Conservation (phyloP, 1,140 invertebrate species). For the Trichonephila clavata region DNA sequence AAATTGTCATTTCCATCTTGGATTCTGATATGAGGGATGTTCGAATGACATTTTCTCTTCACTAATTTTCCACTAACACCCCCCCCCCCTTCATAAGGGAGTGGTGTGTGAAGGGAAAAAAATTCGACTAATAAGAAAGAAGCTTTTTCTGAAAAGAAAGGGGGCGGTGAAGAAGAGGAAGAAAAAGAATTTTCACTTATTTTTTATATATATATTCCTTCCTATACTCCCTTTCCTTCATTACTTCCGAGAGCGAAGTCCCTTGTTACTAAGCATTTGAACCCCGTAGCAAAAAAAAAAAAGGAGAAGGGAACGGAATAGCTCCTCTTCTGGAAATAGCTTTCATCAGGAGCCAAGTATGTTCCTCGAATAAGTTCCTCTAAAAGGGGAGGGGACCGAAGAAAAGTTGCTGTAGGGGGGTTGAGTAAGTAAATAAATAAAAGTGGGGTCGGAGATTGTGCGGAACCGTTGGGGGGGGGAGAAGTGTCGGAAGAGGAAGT, state of each 20-base stretch:
- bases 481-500: conserved; percentile 2
- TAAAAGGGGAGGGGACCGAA: neutral
- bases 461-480: conserved; percentile 53
- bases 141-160: conserved; percentile 27
- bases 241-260: conserved; percentile 69
- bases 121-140: conserved; percentile 56
- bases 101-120: neutral
- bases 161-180: neutral
- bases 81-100: neutral
- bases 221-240: conserved; percentile 47
- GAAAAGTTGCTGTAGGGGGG: conserved; percentile 7
- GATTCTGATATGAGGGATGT: neutral
- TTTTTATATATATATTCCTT: neutral
- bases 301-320: neutral
- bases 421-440: conserved; percentile 69
- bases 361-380: conserved; percentile 44
- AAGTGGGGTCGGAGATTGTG: conserved; percentile 65
- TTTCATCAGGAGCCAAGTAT: conserved; percentile 56
- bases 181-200: conserved; percentile 23
- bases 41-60: conserved; percentile 21
- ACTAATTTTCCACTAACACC: conserved; percentile 39
- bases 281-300: conserved; percentile 70
- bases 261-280: conserved; percentile 70
- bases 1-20: neutral
- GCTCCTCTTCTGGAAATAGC: conserved; percentile 68